Conservation (phyloP, 1,140 invertebrate species). For the Goniozus legneri region DNA sequence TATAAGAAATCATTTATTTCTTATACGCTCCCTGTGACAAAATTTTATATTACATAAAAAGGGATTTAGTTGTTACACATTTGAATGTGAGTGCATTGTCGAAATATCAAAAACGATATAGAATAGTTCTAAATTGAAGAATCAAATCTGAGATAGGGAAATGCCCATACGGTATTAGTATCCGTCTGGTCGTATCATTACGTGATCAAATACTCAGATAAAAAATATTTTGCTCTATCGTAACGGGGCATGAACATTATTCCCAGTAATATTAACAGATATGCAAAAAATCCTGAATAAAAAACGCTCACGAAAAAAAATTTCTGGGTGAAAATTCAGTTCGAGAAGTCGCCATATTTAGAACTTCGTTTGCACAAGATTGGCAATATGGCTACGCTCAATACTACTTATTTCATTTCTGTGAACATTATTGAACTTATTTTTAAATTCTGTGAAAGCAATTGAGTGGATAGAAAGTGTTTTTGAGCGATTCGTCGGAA, state of each 20-base stretch:
- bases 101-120: slow-evolving; percentile 17
- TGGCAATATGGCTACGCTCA: not conserved
- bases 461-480: not conserved
- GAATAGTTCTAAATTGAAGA: not conserved
- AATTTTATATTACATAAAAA: slow-evolving; percentile 34
- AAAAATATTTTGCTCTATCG: not conserved
- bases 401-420: not conserved
- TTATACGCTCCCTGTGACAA: slow-evolving; percentile 28
- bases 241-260: not conserved
- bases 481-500: not conserved
- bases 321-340: too few relatives aligned
- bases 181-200: too few relatives aligned
- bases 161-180: too few relatives aligned
- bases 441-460: not conserved
- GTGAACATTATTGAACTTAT: not conserved
- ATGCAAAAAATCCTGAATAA: not conserved
- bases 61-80: slow-evolving; percentile 28
- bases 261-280: not conserved
- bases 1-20: slow-evolving; percentile 30
- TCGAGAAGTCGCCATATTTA: too few relatives aligned
- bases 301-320: too few relatives aligned
- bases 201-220: not conserved
- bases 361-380: too few relatives aligned
- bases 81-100: slow-evolving; percentile 34
- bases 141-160: not conserved